Conservation (phyloP, 2,888 invertebrate genomes). For the Lordiphosa fenestrarum region DNA sequence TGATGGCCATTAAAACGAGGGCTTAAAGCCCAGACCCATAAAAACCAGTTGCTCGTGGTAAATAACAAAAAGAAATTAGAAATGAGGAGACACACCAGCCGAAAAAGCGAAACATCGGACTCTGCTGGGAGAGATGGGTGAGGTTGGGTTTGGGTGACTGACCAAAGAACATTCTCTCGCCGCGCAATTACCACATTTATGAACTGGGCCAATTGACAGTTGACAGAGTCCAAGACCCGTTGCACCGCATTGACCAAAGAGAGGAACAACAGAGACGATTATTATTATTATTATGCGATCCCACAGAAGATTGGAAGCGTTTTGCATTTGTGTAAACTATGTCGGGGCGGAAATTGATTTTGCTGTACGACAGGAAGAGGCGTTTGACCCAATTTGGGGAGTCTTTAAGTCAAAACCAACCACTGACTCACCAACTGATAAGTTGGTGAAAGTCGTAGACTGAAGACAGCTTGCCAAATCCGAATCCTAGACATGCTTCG, state of each 20-base stretch:
- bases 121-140: no score
- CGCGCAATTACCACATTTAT: slow-evolving; percentile 69
- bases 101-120: no score
- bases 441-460: slow-evolving; percentile 34
- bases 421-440: slow-evolving; percentile 33
- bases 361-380: slow-evolving; percentile 44
- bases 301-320: slow-evolving; percentile 26
- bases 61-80: slow-evolving; percentile 15
- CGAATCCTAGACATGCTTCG: slow-evolving; percentile 24
- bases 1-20: neutral
- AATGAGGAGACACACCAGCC: slow-evolving; percentile 22
- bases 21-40: slow-evolving; percentile 13
- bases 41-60: slow-evolving; percentile 23
- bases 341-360: slow-evolving; percentile 54
- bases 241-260: slow-evolving; percentile 4
- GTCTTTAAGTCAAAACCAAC: slow-evolving; percentile 33
- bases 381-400: slow-evolving; percentile 36
- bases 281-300: slow-evolving; percentile 39
- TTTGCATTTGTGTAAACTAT: slow-evolving; percentile 34
- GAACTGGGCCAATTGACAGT: slow-evolving; percentile 72
- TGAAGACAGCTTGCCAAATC: slow-evolving; percentile 27
- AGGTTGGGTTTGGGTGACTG: no score
- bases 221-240: slow-evolving; percentile 8
- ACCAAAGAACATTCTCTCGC: slow-evolving; percentile 8
- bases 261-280: slow-evolving; percentile 19